Evolutionary conservation across 2,888 invertebrate genomes (phyloP), one percentile per base, ranked within the genome.

Genomic region (Polyploca ridens): DNA sequence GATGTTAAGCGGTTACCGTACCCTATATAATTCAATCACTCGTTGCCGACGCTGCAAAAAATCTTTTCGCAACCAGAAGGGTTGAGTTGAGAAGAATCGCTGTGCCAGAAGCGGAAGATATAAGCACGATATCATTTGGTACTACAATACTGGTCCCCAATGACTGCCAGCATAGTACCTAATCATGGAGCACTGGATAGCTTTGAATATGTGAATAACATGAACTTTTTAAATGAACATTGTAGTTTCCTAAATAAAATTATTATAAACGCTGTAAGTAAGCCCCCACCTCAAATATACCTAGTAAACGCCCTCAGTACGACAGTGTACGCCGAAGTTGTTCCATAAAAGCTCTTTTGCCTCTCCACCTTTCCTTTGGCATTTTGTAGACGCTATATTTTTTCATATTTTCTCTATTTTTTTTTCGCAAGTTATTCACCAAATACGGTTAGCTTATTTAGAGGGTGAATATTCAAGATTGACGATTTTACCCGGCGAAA

Each of bases 271-370:
- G 85, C 86, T 79, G 11, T 33, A 67, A 84, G 63, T 77, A 70
- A 62, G 65, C 66, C 84, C 79, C 58, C 66, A 76, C 81, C 77
- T 73, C 72, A 76, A 80, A 79, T 74, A 75, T 81, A 84, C 82
- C 83, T 73, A 86, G 88, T 85, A 86, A 90, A 87, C 85, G 86
- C 80, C 84, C 79, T 83, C 83, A 83, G 82, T 82, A 78, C 89
- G 88, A 87, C 88, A 87, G 85, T 78, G 88, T 81, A 87, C 86
- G 87, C 85, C 83, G 75, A 92, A 92, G 84, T 91, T 91, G 86
- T 83, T 86, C 86, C 83, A 90, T 90, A 91, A 92, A 93, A 91
- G 89, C 90, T 88, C 90, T 91, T 87, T 89, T 86, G 84, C 84
- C 86, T 86, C 86, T 90, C 83, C 87, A 91, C 90, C 90, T 89